Percentiles rank a stretch among this genome's conserved stretches.
Conservation (phyloP, 2,797 vertebrate species). For the Eospalax fontanierii region DNA sequence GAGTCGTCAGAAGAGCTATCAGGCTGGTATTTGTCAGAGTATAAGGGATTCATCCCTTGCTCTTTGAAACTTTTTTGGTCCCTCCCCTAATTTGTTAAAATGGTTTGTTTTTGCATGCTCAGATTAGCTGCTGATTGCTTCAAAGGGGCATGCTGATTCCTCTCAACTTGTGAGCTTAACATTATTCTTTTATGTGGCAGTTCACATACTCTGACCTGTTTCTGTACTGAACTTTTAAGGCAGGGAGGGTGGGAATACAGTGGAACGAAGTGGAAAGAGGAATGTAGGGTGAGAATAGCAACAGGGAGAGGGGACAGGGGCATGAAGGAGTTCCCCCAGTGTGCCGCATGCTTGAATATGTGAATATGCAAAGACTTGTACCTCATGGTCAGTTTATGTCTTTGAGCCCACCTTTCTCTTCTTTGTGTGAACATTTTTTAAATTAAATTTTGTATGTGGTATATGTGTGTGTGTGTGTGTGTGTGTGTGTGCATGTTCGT, state of each 20-base stretch:
- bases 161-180: not conserved
- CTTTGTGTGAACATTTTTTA: not conserved
- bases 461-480: too few relatives aligned
- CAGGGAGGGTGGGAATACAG: not conserved
- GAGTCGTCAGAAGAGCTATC: not conserved
- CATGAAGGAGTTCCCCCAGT: not conserved
- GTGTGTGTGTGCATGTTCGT: too few relatives aligned
- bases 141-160: not conserved
- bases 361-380: not conserved
- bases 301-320: not conserved
- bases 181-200: not conserved
- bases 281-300: not conserved
- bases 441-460: too few relatives aligned
- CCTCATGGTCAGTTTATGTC: not conserved
- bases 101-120: not conserved
- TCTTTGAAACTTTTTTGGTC: not conserved
- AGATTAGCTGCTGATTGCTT: not conserved
- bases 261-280: not conserved
- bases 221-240: not conserved
- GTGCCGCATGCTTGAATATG: not conserved
- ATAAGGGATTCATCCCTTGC: not conserved
- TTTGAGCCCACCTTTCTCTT: not conserved
- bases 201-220: not conserved
- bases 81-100: not conserved
- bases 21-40: not conserved